A percentile compares a stretch with the other conserved stretches of the same genome.
These are phyloP conservation scores for Elgonia sp. DNA, from an alignment of 2,888 invertebrate genomes.

Conservation along the genomic window DNA sequence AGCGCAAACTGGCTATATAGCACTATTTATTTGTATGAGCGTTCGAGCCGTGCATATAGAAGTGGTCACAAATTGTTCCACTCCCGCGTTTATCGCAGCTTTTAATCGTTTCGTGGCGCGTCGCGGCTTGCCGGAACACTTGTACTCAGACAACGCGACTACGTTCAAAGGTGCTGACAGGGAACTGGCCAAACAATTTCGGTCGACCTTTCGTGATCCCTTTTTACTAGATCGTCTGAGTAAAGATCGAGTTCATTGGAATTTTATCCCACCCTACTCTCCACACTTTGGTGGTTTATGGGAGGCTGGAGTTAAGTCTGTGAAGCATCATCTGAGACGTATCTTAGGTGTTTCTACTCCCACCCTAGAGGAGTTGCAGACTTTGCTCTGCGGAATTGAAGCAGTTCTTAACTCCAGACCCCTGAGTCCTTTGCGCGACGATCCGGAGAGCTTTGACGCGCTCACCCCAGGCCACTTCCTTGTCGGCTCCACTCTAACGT, in stretches of 20 bases:
- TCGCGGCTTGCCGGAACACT: neutral
- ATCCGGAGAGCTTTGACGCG: neutral
- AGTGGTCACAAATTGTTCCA: neutral
- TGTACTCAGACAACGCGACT: neutral
- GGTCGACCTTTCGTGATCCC: neutral
- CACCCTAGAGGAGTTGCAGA: neutral
- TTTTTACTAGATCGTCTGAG: neutral
- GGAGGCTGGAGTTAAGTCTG: neutral
- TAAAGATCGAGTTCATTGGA: neutral
- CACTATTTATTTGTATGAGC: neutral
- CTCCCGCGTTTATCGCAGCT: neutral
- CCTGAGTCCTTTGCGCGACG: neutral
- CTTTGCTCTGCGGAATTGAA: neutral
- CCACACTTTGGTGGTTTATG: neutral
- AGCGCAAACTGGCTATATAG: neutral
- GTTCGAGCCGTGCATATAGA: neutral
- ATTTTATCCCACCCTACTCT: neutral
- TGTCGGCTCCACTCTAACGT: neutral
- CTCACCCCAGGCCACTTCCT: neutral
- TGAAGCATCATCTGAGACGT: neutral
- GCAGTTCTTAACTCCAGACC: neutral
- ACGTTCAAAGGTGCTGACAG: neutral
- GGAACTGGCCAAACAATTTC: neutral
- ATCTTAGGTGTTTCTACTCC: neutral
- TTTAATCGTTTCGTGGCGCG: neutral